A percentile compares a stretch with the other conserved stretches of the same genome.
Conservation (phyloP, 2,797 vertebrate genomes). For the Mormyrops boulengeri region DNA sequence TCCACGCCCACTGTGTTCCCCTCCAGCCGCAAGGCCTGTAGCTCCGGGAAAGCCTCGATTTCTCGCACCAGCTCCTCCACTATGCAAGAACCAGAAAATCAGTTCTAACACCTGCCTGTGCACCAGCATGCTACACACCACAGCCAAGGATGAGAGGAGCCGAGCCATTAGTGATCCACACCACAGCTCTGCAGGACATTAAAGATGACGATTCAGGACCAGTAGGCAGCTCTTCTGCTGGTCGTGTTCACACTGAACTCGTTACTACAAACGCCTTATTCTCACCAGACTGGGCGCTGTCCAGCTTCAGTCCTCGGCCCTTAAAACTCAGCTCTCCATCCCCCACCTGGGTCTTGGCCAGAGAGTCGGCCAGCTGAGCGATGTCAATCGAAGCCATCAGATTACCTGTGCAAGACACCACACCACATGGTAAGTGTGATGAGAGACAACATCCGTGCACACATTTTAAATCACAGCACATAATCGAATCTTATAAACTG, state of each 20-base stretch:
- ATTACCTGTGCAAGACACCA: conserved; percentile 28
- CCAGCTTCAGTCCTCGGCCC: conserved; percentile 85
- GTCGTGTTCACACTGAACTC: not conserved
- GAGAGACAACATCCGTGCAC: not conserved
- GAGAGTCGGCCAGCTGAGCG: conserved; percentile 74
- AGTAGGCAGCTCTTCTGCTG: not conserved
- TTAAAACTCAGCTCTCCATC: conserved; percentile 91
- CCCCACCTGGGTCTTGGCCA: conserved; percentile 80
- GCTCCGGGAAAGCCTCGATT: conserved; percentile 75
- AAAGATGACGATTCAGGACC: not conserved
- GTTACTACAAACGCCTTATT: not conserved
- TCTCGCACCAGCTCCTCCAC: conserved; percentile 77
- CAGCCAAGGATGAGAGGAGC: not conserved
- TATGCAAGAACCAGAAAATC: not conserved
- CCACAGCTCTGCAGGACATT: not conserved
- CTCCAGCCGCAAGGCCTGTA: conserved; percentile 85
- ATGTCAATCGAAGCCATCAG: conserved; percentile 90
- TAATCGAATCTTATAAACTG: not conserved
- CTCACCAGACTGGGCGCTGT: conserved; percentile 85
- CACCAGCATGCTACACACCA: not conserved
- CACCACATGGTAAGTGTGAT: not conserved
- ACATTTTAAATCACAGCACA: not conserved
- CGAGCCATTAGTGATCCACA: not conserved
- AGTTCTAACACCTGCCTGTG: not conserved
- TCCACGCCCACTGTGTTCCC: conserved; percentile 92